Percentiles rank a stretch among this genome's conserved stretches.
Evolutionary conservation across 2,797 vertebrate genomes (phyloP).

Genomic region (Uromys caudimaculatus): DNA sequence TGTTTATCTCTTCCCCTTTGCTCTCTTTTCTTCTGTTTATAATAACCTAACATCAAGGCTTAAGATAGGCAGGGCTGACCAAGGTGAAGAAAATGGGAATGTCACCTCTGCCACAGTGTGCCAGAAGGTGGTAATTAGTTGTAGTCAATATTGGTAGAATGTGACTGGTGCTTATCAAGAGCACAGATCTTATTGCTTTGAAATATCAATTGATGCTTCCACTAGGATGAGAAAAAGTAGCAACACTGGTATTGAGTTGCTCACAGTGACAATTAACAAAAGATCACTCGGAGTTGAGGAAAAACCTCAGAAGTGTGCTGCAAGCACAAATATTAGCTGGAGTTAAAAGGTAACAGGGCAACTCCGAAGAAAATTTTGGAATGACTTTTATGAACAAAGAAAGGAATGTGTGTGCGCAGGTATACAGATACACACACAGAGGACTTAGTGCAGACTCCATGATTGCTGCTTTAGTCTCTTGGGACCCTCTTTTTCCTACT

Average conservation of each 20-base stretch:
- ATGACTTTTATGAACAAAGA: not conserved
- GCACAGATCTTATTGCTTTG: not conserved
- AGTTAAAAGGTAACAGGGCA: not conserved
- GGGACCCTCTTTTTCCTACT: too few relatives aligned
- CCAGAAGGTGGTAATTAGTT: not conserved
- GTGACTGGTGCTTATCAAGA: not conserved
- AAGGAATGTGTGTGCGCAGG: too few relatives aligned
- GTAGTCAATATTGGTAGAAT: not conserved
- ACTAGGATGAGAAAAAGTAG: not conserved
- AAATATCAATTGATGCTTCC: not conserved
- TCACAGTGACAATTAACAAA: not conserved
- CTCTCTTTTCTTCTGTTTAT: not conserved
- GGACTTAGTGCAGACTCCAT: too few relatives aligned
- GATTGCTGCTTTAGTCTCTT: too few relatives aligned
- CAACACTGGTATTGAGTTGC: not conserved
- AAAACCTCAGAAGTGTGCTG: not conserved
- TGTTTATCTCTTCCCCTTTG: not conserved
- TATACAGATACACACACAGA: too few relatives aligned
- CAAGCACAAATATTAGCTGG: conserved; percentile 7
- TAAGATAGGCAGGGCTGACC: not conserved
- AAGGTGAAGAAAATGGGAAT: not conserved
- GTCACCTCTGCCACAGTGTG: not conserved
- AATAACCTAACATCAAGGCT: not conserved
- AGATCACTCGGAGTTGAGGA: not conserved
- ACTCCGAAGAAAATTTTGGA: not conserved